Evolutionary conservation across 2,888 invertebrate genomes (phyloP), one percentile per base, ranked within the genome.

Genomic region (Parnassius glacialis): DNA sequence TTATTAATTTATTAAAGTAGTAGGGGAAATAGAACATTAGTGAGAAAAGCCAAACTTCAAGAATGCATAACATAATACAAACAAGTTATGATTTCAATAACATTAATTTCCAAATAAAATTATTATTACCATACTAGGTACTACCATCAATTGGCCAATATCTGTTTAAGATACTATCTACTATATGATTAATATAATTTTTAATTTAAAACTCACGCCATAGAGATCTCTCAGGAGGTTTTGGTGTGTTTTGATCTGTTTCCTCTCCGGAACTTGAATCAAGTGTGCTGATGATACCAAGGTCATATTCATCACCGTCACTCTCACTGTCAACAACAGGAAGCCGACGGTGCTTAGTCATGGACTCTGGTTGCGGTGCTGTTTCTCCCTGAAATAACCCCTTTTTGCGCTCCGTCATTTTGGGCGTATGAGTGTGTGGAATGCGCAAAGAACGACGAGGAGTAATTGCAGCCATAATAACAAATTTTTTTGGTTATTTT

Each of bases 371-470:
- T 10, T 79, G 72, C 63, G 68, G 61, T 47, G 68, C 68, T 47
- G 62, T 58, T 60, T 82, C 78, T 11, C 70, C 68, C 74, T 92
- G 92, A 73, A 95, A 94, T 67, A 95, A 84, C 67, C 93, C 92
- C 67, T 94, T 93, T 73, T 95, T 94, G 42, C 94, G 89, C 68
- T 94, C 94, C 0, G 93, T 90, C 78, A 94, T 87, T 72, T 92
- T 92, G 2, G 94, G 93, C 1, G 94, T 94, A 67, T 92, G 90
- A 53, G 70, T 81, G 61, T 85, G 83, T 10, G 85, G 82, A 62
- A 81, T 67, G 11, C 90, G 82, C 63, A 83, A 69, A 16, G 88
- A 87, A 62, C 90, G 85, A 50, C 89, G 79, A 12, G 92, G 92
- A 34, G 92, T 90, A 65, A 74, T 77, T 68, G 85, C 77, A 69